phyloP scores from a whole-genome alignment of 2,113 vertebrate genomes.

The Ictalurus punctatus region DNA sequence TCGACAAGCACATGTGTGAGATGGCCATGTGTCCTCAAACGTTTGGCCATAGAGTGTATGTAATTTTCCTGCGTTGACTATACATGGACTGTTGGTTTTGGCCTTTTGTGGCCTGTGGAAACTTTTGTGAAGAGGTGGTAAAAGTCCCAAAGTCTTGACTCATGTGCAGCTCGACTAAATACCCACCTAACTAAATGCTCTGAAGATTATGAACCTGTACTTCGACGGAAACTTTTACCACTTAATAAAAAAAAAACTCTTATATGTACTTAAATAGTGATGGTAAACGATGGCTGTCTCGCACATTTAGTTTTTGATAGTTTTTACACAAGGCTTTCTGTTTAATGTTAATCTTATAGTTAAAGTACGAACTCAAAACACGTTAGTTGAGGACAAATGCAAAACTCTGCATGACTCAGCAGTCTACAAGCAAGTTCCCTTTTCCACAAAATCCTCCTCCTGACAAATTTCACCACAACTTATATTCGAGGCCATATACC shows the following conservation, averaged over 20 bases:
- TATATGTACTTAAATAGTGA: not conserved
- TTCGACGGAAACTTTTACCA: not conserved
- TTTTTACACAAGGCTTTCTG: not conserved
- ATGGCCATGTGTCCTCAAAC: not conserved
- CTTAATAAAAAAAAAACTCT: not conserved
- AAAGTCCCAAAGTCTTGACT: not conserved
- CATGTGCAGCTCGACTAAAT: not conserved
- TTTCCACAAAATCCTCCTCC: not conserved
- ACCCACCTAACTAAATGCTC: not conserved
- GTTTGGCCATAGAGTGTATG: not conserved
- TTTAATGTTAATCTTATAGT: not conserved
- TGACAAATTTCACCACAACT: not conserved
- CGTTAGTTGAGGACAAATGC: not conserved
- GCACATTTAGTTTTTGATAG: not conserved
- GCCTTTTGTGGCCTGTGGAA: not conserved
- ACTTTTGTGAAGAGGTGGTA: not conserved
- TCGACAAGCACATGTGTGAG: not conserved
- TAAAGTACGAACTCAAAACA: not conserved
- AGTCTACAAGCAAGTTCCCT: not conserved
- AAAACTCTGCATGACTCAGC: not conserved
- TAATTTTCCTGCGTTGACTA: not conserved
- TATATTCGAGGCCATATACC: not conserved
- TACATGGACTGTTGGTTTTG: not conserved
- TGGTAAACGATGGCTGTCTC: not conserved
- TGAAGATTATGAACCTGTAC: not conserved